Evolutionary conservation across 2,888 invertebrate genomes (phyloP), one percentile per base, ranked within the genome.

Genomic region (Ctenicera cuprea): DNA sequence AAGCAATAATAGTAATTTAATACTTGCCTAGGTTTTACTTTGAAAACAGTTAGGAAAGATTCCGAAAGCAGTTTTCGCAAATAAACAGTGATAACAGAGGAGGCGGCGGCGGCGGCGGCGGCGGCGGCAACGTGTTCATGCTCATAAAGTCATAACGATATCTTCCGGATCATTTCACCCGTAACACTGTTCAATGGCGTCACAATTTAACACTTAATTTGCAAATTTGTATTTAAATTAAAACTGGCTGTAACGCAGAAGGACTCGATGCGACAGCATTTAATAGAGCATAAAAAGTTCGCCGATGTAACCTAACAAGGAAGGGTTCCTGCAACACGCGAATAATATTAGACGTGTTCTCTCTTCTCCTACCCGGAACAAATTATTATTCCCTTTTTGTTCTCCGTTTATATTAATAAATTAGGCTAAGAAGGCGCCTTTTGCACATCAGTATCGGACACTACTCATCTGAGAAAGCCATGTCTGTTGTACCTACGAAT

Each of bases 211-310:
- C 78, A 77, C 79, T 79, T 79, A 80, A 80, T 80, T 80, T 80
- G 75, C 79, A 78, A 80, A 80, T 79, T 75, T 80, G 77, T 79
- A 79, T 81, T 81, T 80, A 81, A 81, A 81, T 81, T 81, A 79
- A 79, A 80, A 79, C 76, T 73, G 77, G 74, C 62, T 69, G 71
- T 74, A 63, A 71, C 67, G 59, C 64, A 67, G 74, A 66, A 67
- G 73, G 65, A 66, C 57, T 62, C 66, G 61, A 71, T 68, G 67
- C 74, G 74, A 74, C 71, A 71, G 71, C 61, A 71, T 71, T 74
- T 71, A 76, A 71, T 71, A 66, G 71, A 73, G 73, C 73, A 66
- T 69, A 62, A 73, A 61, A 45, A 16, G 38, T 30, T 5, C 26
- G 26, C 26, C 26, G 5, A 2, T n/a, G 18, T 45, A 7, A n/a